Evolutionary conservation across 2,797 vertebrate genomes (phyloP).

Genomic region (Apogon hyalosoma): DNA sequence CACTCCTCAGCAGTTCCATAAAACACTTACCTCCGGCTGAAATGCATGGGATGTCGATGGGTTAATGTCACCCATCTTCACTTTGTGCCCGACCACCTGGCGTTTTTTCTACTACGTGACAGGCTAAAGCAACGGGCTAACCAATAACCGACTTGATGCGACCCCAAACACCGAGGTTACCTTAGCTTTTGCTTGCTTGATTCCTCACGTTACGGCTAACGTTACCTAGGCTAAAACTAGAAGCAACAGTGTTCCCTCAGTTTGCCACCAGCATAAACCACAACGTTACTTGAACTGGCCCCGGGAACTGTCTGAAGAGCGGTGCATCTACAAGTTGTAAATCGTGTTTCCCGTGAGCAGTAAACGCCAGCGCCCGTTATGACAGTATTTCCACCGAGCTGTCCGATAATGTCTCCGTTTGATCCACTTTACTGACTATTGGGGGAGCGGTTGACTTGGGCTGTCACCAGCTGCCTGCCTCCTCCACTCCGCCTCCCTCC

Average conservation of each 20-base stretch:
- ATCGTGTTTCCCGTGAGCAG: background rate
- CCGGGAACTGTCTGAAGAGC: background rate
- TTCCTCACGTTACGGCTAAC: slow-evolving; percentile 31
- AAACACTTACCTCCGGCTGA: slow-evolving; percentile 77
- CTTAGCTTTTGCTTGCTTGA: slow-evolving; percentile 40
- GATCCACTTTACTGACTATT: slow-evolving; percentile 39
- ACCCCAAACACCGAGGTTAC: slow-evolving; percentile 55
- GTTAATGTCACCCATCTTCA: slow-evolving; percentile 78
- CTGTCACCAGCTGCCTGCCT: slow-evolving; percentile 67
- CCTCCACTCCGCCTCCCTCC: background rate
- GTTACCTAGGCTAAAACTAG: slow-evolving; percentile 47
- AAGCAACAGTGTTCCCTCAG: slow-evolving; percentile 67
- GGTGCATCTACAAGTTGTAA: slow-evolving; percentile 1
- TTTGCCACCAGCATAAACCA: slow-evolving; percentile 4
- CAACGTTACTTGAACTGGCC: background rate
- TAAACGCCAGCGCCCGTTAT: background rate
- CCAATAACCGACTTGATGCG: slow-evolving; percentile 8
- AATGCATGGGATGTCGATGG: slow-evolving; percentile 76
- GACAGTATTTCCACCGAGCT: slow-evolving; percentile 15
- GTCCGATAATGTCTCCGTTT: slow-evolving; percentile 39
- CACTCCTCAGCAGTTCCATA: slow-evolving; percentile 22
- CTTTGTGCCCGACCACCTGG: slow-evolving; percentile 38
- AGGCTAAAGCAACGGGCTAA: slow-evolving; percentile 13
- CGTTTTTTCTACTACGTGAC: slow-evolving; percentile 33
- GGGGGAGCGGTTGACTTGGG: slow-evolving; percentile 54